Evolutionary conservation across 2,888 invertebrate species (phyloP).

Genomic region (Hirtodrosophila histrioides): DNA sequence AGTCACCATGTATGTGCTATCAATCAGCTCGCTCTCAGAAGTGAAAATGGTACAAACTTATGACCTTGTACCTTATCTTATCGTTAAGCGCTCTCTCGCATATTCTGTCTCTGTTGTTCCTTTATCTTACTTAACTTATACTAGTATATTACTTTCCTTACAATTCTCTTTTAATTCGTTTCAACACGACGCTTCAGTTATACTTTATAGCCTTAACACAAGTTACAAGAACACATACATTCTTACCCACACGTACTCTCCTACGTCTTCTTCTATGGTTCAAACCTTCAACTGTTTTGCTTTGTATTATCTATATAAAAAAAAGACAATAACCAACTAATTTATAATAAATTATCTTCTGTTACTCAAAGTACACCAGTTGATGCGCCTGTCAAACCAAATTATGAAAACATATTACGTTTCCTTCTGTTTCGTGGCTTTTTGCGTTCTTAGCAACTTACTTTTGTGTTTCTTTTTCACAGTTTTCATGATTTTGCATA

Average conservation of each 20-base stretch:
- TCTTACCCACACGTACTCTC: not conserved
- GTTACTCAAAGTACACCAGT: slow-evolving; percentile 39
- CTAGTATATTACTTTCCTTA: slow-evolving; percentile 23
- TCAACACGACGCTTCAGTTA: slow-evolving; percentile 55
- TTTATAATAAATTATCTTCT: not conserved
- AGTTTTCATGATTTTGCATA: slow-evolving; percentile 14
- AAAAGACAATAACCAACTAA: slow-evolving; percentile 3
- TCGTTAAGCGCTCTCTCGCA: slow-evolving; percentile 69
- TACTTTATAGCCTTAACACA: slow-evolving; percentile 18
- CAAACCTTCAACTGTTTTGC: slow-evolving; percentile 29
- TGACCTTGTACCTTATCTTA: slow-evolving; percentile 68
- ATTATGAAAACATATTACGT: slow-evolving; percentile 33
- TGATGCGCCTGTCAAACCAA: not conserved
- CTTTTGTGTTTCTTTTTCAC: slow-evolving; percentile 3
- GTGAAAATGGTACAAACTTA: slow-evolving; percentile 95
- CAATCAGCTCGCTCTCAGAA: slow-evolving; percentile 99
- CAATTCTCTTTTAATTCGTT: slow-evolving; percentile 26
- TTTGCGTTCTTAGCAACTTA: not conserved
- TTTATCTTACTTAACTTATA: slow-evolving; percentile 16
- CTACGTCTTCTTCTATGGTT: not conserved
- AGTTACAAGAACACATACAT: not conserved
- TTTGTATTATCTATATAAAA: slow-evolving; percentile 31
- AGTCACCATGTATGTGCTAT: slow-evolving; percentile 99
- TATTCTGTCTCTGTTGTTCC: slow-evolving; percentile 65
- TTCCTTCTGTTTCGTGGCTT: slow-evolving; percentile 20